phyloP scores from a whole-genome alignment of 2,797 vertebrate species.

The Diceros bicornis region DNA sequence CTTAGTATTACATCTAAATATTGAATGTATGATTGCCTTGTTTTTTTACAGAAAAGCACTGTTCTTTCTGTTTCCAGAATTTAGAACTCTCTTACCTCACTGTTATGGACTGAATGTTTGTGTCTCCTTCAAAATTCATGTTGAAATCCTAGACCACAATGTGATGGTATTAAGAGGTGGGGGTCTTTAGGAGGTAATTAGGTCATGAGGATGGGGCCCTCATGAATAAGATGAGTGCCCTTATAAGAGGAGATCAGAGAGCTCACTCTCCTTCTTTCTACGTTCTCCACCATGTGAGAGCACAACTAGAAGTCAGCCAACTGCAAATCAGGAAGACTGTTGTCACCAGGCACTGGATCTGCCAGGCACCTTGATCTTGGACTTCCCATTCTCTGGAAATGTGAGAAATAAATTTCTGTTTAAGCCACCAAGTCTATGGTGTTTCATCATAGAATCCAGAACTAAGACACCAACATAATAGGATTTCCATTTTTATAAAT shows the following conservation, averaged over 20 bases:
- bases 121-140: not conserved
- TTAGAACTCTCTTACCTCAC: not conserved
- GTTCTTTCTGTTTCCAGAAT: not conserved
- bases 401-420: not conserved
- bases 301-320: not conserved
- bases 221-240: not conserved
- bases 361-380: not conserved
- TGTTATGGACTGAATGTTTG: not conserved
- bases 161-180: not conserved
- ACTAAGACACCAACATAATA: not conserved
- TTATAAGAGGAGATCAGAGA: not conserved
- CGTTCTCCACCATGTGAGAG: not conserved
- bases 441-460: not conserved
- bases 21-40: not conserved
- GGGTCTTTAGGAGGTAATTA: not conserved
- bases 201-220: not conserved
- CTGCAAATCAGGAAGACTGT: not conserved
- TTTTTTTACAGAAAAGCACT: not conserved
- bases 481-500: not conserved
- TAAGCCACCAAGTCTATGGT: not conserved
- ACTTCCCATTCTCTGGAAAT: not conserved
- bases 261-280: not conserved
- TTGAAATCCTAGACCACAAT: not conserved
- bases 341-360: not conserved
- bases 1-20: not conserved